Conservation (phyloP, 2,113 vertebrate species). For the Dryoscopus gambensis region DNA sequence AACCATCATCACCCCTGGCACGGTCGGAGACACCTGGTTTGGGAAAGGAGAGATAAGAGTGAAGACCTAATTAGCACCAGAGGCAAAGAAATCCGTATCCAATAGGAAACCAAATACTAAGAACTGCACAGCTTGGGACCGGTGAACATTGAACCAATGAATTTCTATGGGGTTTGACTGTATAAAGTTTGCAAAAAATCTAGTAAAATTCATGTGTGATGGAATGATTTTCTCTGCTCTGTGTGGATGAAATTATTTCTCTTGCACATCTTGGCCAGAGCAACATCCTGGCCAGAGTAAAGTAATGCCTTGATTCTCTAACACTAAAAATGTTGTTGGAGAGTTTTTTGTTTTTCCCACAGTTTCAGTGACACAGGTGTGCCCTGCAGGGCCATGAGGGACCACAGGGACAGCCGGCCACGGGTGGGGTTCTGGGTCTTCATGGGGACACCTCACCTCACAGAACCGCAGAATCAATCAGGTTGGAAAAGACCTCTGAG, state of each 20-base stretch:
- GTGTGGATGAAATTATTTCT: background rate
- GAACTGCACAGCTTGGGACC: background rate
- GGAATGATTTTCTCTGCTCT: background rate
- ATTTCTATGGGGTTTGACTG: background rate
- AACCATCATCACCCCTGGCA: background rate
- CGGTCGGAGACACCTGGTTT: background rate
- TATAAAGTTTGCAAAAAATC: background rate
- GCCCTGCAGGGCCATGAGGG: rapidly evolving
- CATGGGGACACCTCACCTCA: too few relatives aligned
- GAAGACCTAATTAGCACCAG: background rate
- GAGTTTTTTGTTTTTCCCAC: background rate
- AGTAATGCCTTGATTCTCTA: background rate
- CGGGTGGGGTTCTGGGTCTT: background rate
- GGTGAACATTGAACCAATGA: too few relatives aligned
- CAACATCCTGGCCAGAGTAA: background rate
- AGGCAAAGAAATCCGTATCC: background rate
- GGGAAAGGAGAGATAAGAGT: background rate
- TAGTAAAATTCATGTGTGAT: too few relatives aligned
- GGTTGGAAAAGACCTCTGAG: background rate
- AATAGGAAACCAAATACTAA: background rate
- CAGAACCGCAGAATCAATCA: rapidly evolving
- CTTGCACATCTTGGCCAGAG: background rate
- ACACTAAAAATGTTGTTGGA: background rate
- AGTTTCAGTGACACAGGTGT: background rate
- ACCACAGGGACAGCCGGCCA: rapidly evolving